phyloP scores from a whole-genome alignment of 2,797 vertebrate species.

The Leucoraja ocellata region DNA sequence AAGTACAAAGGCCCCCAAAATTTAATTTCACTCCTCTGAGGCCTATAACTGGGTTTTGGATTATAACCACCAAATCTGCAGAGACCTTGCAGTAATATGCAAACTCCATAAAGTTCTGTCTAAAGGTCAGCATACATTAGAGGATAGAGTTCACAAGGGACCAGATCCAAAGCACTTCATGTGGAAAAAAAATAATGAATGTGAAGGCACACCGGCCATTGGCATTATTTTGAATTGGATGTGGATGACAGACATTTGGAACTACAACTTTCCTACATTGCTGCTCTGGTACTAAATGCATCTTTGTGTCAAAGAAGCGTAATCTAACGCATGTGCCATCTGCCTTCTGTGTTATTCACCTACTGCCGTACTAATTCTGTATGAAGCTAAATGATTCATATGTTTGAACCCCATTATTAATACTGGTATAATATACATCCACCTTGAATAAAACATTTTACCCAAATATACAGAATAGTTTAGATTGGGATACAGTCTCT shows the following conservation, averaged over 20 bases:
- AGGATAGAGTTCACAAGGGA: constrained; percentile 5
- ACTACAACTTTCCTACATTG: not conserved
- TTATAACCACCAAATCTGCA: constrained; percentile 26
- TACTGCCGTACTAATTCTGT: not conserved
- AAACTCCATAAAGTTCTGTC: constrained; percentile 31
- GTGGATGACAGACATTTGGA: not conserved
- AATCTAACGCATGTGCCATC: not conserved
- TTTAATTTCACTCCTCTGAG: constrained; percentile 36
- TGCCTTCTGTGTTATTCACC: not conserved
- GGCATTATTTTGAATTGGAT: not conserved
- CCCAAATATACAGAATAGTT: not conserved
- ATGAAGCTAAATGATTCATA: not conserved
- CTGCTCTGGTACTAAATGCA: not conserved
- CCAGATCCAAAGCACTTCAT: constrained; percentile 8
- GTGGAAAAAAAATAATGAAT: not conserved
- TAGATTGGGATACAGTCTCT: not conserved
- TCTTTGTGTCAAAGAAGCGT: not conserved
- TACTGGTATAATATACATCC: not conserved
- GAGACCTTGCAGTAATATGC: constrained; percentile 28
- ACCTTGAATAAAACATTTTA: not conserved
- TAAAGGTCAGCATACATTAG: constrained; percentile 31
- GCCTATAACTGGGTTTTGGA: constrained; percentile 36
- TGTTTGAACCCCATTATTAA: not conserved
- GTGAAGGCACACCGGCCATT: not conserved
- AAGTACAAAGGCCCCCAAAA: constrained; percentile 37